Conservation (phyloP, 1,140 invertebrate genomes). For the Pantala flavescens region DNA sequence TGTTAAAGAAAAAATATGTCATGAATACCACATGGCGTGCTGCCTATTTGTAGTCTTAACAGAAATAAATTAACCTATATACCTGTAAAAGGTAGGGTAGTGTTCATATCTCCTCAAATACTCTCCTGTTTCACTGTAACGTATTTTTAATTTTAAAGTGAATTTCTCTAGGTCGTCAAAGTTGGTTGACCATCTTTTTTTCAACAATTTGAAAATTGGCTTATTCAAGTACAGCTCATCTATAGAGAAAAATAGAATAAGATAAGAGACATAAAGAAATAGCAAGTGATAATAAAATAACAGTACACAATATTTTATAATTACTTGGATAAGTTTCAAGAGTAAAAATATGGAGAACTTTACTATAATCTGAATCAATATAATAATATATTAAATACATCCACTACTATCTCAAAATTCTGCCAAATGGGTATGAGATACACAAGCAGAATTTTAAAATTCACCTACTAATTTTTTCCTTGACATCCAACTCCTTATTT, state of each 20-base stretch:
- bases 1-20: conserved; percentile 15
- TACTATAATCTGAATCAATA: too few species aligned
- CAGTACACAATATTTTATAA: neutral
- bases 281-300: conserved; percentile 20
- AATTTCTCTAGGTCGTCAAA: conserved; percentile 85
- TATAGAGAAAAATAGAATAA: conserved; percentile 31
- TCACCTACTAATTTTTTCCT: too few species aligned
- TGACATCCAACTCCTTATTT: too few species aligned
- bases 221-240: conserved; percentile 73
- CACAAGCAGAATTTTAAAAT: too few species aligned
- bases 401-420: too few species aligned
- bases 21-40: neutral
- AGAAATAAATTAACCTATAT: too few species aligned
- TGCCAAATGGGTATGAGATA: too few species aligned
- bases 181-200: conserved; percentile 88
- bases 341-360: too few species aligned
- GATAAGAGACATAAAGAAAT: conserved; percentile 21
- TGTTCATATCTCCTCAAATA: conserved; percentile 76
- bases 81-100: conserved; percentile 78
- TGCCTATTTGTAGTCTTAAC: too few species aligned
- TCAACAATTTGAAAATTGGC: conserved; percentile 76
- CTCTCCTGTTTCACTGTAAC: conserved; percentile 77
- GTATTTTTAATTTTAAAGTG: conserved; percentile 83
- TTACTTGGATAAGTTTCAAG: too few species aligned
- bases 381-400: too few species aligned